Evolutionary conservation across 2,888 invertebrate species (phyloP), one percentile per base, ranked within the genome.

Genomic region (Atherix ibis): DNA sequence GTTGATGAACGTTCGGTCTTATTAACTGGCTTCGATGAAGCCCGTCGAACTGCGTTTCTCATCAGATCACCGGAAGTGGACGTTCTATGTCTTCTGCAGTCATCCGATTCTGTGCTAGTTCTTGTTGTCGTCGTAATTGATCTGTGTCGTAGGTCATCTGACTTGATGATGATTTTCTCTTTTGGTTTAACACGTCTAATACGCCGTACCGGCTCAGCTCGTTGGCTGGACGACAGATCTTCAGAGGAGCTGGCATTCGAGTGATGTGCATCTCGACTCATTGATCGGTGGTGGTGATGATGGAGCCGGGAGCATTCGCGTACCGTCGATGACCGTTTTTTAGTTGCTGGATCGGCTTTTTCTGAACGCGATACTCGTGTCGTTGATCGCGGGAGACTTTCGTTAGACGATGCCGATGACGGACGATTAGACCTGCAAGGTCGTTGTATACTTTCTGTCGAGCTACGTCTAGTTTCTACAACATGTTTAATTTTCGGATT

Each of bases 171-270:
- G 34, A 42, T 32, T 28, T 38, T 40, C 31, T 42, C 41, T 25
- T 40, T 40, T 2, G 37, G 33, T 13, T 36, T 38, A 15, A 37
- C 17, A 13, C 37, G 38, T 35, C 37, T 32, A 6, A 42, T 36
- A 10, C 40, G 32, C 18, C 42, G 32, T 8, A 40, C 39, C 8
- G 24, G 25, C 31, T 54, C 54, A 17, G 47, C 45, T 35, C 56
- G 58, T 12, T 48, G 42, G 38, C 48, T 52, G 5, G 50, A 47
- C 2, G 58, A 51, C 16, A 66, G 44, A 48, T 67, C 67, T 47
- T 67, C 68, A 0, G 67, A 67, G 12, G 66, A 66, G 43, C 66
- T 66, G 12, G 63, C 64, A 41, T 2, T 59, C 57, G 40, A 63
- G 62, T 13, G 48, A 22, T 63, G 46, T 28, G 62, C 62, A 44